A percentile compares a stretch with the other conserved stretches of the same genome.
phyloP scores from a whole-genome alignment of 2,888 invertebrate species.

The Deroplatys truncata region DNA sequence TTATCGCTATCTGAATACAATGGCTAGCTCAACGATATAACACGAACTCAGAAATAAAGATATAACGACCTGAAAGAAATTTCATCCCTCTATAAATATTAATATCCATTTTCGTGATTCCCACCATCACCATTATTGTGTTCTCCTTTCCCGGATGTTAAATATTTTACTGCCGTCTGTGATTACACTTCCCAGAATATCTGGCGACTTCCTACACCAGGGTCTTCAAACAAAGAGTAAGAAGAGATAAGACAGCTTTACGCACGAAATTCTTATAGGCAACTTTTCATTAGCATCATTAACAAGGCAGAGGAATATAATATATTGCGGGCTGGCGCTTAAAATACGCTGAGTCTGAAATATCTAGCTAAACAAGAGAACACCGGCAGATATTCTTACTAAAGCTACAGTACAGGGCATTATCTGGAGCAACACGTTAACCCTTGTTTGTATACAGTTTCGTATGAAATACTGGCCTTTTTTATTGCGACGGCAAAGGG shows the following conservation, averaged over 20 bases:
- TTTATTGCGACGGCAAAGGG: not conserved
- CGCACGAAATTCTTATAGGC: not conserved
- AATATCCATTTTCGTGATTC: not conserved
- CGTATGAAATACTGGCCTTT: not conserved
- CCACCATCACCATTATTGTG: not conserved
- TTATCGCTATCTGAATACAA: too few species aligned
- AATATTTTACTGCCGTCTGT: not conserved
- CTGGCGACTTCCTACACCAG: not conserved
- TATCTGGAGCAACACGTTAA: not conserved
- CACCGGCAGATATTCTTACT: not conserved
- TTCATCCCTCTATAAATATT: not conserved
- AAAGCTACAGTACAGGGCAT: not conserved
- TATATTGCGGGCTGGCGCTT: not conserved
- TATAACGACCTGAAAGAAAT: too few species aligned
- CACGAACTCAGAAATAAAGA: too few species aligned
- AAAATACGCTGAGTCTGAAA: not conserved
- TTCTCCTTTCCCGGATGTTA: not conserved
- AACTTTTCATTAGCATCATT: not conserved
- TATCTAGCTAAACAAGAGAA: not conserved
- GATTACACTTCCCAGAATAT: not conserved
- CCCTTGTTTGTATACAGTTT: conserved; percentile 3
- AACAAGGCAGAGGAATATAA: not conserved
- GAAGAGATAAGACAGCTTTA: not conserved
- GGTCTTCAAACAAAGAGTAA: not conserved
- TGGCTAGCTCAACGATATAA: too few species aligned